phyloP scores from a whole-genome alignment of 2,888 invertebrate species.

The Deilephila porcellus region DNA sequence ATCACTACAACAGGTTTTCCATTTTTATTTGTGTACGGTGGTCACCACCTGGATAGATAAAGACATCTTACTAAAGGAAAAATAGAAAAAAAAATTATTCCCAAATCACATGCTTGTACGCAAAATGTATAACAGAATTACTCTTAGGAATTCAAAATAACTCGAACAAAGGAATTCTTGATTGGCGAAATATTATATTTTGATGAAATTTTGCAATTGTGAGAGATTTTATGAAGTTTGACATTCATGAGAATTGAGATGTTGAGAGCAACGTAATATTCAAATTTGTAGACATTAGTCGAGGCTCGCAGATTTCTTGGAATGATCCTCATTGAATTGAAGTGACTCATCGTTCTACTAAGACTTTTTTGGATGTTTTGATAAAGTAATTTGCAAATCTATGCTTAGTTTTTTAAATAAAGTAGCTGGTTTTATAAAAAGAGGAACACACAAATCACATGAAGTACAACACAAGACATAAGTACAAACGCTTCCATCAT shows the following conservation, averaged over 20 bases:
- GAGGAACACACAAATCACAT: too few relatives aligned
- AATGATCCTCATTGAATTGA: neutral
- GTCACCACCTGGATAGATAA: too few relatives aligned
- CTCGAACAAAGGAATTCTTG: neutral
- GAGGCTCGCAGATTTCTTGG: neutral
- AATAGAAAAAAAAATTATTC: neutral
- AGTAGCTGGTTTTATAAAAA: too few relatives aligned
- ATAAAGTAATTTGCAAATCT: too few relatives aligned
- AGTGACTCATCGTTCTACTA: too few relatives aligned
- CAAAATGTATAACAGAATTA: neutral
- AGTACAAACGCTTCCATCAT: too few relatives aligned
- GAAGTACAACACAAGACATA: too few relatives aligned
- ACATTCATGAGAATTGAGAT: constrained; percentile 6
- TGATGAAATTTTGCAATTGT: constrained; percentile 6
- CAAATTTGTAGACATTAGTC: neutral
- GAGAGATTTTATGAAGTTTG: constrained; percentile 6
- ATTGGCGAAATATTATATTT: constrained; percentile 9
- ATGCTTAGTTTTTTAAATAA: too few relatives aligned
- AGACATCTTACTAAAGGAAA: neutral
- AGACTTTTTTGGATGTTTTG: too few relatives aligned
- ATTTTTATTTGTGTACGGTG: too few relatives aligned
- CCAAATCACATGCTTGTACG: neutral
- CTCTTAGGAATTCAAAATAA: neutral
- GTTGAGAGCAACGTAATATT: neutral
- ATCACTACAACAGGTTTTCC: too few relatives aligned